A percentile compares a stretch with the other conserved stretches of the same genome.
Conservation (phyloP, 2,113 vertebrate genomes). For the Mus spicilegus region DNA sequence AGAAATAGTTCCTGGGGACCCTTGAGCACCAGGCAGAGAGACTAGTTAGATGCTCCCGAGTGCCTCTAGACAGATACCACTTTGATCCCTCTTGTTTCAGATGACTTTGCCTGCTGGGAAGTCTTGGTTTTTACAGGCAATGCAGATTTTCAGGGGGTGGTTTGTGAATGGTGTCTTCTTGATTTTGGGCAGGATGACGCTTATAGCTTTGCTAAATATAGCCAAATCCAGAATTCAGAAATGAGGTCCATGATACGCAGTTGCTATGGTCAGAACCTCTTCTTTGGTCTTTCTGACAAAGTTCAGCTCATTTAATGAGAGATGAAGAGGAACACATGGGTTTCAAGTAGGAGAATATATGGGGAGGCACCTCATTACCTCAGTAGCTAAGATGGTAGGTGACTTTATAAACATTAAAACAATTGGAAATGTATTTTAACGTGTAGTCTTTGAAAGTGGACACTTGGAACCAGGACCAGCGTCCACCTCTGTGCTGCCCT, state of each 20-base stretch:
- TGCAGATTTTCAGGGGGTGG: slow-evolving; percentile 81
- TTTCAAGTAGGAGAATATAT: slow-evolving; percentile 15
- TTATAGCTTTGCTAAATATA: slow-evolving; percentile 80
- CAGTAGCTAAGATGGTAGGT: background rate
- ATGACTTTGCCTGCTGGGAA: slow-evolving; percentile 74
- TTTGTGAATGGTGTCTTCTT: slow-evolving; percentile 81
- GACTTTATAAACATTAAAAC: slow-evolving; percentile 29
- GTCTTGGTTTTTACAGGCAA: slow-evolving; percentile 68
- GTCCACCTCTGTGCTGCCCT: background rate
- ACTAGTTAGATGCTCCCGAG: slow-evolving; percentile 34
- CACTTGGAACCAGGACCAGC: background rate
- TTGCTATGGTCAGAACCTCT: slow-evolving; percentile 64
- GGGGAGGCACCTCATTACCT: background rate
- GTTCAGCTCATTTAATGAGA: slow-evolving; percentile 26
- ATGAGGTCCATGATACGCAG: slow-evolving; percentile 67
- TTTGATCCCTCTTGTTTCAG: slow-evolving; percentile 65
- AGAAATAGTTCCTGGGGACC: background rate
- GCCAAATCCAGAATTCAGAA: slow-evolving; percentile 73
- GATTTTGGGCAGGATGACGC: slow-evolving; percentile 69
- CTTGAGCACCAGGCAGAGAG: background rate
- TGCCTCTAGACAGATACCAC: slow-evolving; percentile 37
- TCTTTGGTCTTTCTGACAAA: slow-evolving; percentile 64
- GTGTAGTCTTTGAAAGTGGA: slow-evolving; percentile 29
- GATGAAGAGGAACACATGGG: background rate
- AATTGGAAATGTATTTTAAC: slow-evolving; percentile 40